Base-by-base conservation (phyloP, 2,888 invertebrate genomes). In the Pheosia tremula region DNA sequence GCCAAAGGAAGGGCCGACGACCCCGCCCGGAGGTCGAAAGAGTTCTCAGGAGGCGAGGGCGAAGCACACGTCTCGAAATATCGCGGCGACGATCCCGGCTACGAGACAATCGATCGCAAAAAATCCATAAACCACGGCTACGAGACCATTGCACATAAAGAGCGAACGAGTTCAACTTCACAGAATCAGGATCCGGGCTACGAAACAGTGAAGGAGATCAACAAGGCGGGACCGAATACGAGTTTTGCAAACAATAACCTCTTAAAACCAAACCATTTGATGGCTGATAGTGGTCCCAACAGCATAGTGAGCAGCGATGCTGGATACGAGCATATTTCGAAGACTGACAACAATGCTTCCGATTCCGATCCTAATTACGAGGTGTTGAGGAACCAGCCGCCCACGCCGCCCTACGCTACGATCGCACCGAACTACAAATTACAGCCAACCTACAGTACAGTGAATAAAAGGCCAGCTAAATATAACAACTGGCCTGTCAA, bases 311-410 rank as follows among this genome's bases (percentile, higher is more conserved):
- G 94, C 80, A 95, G 94, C 68, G 96, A 97, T 87, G 96, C 96
- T 0, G 96, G 96, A 6, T 97, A 97, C 84, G 97, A 97, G 81
- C 95, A 95, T 57, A 94, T 97, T 36, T 87, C 93, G 41, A 91
- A 91, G 72, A 79, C 83, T 55, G 89, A 90, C 67, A 90, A 90
- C 73, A 89, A 90, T 69, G 94, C 94, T 5, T 95, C 95, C 0
- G 96, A 96, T 73, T 95, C 95, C 4, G 97, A 97, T 89, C 97
- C 97, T 0, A 97, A 97, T 83, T 97, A 97, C 83, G 97, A 97
- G 87, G 96, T 97, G 69, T 85, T 97, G 56, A 94, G 95, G 66
- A 95, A 94, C 37, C 94, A 95, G 71, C 94, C 91, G 1, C 86
- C 92, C 0, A 93, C 90, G 4, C 93, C 91, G 60, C 94, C 91